Percentiles rank a stretch among this genome's conserved stretches.
Conservation (phyloP, 2,888 invertebrate species). For the Ypsolopha scabrella region DNA sequence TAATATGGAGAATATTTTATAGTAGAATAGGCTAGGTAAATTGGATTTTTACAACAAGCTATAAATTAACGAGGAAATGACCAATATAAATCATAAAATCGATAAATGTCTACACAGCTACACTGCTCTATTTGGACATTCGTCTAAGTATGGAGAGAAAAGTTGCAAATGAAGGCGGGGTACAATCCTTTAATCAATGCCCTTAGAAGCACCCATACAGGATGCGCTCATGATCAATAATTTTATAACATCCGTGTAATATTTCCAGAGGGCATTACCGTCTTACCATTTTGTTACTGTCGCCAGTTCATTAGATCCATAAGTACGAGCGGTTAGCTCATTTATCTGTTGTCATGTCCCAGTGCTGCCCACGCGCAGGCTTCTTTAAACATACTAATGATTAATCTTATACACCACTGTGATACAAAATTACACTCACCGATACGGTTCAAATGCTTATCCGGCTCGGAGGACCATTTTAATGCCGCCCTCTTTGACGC, state of each 20-base stretch:
- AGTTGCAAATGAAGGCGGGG: too few species aligned
- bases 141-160: too few species aligned
- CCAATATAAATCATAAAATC: too few species aligned
- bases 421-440: neutral
- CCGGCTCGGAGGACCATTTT: neutral
- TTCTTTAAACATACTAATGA: neutral
- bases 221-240: neutral
- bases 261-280: neutral
- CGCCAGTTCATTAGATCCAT: constrained; percentile 52
- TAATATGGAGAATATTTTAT: neutral
- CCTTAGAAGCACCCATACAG: too few species aligned
- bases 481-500: neutral
- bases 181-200: too few species aligned
- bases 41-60: too few species aligned
- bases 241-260: neutral
- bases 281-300: constrained; percentile 26
- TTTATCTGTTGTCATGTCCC: neutral
- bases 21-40: neutral
- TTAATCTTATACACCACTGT: neutral
- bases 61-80: too few species aligned
- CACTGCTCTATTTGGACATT: neutral
- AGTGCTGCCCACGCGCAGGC: neutral
- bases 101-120: neutral
- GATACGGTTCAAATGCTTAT: neutral
- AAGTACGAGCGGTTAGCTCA: constrained; percentile 23